These are phyloP conservation scores for Nettapus auritus DNA, from an alignment of 2,113 vertebrate species.

Conservation along the genomic window DNA sequence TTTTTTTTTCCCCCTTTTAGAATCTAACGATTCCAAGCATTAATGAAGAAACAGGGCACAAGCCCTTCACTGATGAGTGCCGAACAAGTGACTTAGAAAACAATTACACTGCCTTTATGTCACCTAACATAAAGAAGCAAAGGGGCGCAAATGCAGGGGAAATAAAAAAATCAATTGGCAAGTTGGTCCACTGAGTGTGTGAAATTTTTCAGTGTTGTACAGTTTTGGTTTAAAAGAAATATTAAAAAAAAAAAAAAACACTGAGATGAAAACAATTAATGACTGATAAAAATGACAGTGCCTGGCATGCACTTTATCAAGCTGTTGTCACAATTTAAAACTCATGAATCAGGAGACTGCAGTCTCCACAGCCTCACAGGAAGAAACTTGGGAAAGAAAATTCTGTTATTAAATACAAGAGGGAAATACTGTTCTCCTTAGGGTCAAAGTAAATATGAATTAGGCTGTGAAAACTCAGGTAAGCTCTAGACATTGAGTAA, in stretches of 20 bases:
- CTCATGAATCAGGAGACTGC: neutral
- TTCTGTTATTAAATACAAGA: neutral
- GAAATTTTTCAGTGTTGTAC: neutral
- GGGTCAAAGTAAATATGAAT: neutral
- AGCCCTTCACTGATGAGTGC: neutral
- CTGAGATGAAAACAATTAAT: neutral
- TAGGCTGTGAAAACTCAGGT: neutral
- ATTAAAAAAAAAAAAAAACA: neutral
- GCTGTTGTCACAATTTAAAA: neutral
- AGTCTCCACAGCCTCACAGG: neutral
- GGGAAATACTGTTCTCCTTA: neutral
- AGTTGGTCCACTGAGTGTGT: neutral
- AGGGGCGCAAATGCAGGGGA: neutral
- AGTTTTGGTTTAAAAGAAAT: neutral
- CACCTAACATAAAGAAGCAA: neutral
- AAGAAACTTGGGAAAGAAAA: neutral
- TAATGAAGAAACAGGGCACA: neutral
- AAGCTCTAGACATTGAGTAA: neutral
- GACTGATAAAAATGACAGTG: neutral
- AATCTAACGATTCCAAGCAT: neutral
- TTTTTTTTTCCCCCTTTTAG: neutral
- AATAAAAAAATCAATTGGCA: conserved; percentile 26
- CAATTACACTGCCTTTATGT: neutral
- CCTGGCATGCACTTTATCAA: neutral
- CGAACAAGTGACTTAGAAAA: conserved; percentile 4